Evolutionary conservation across 2,797 vertebrate genomes (phyloP), one percentile per base, ranked within the genome.

Genomic region (Alosa sapidissima): DNA sequence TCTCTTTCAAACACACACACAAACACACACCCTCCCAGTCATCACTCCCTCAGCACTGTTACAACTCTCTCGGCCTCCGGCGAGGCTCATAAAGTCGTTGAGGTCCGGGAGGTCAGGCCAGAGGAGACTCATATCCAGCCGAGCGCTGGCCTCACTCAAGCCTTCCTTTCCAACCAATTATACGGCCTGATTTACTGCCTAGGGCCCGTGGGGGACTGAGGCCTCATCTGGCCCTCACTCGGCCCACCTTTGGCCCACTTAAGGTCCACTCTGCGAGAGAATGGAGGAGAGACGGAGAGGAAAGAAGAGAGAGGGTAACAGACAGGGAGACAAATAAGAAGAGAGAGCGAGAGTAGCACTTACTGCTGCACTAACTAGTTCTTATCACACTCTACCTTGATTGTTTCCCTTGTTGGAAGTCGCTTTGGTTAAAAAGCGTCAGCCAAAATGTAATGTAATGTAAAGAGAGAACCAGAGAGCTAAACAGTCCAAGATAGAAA

Each of bases 141-240:
- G 11, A 78, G 41, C 16, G 1, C 72, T n/a, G 72, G 36, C 19
- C 72, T 47, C 72, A 7, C 72, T 78, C 72, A 45, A 21, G 72
- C 41, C 36, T 21, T 21, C 14, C 72, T 78, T 47, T 78, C 72
- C 72, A 19, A 78, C 72, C 72, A 78, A 78, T 78, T 78, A 78
- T 19, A 78, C 36, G 16, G 41, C 72, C 72, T 78, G 72, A 47
- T 78, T 45, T 78, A 78, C 36, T 21, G 41, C 72, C 36, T 6
- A 19, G 13, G 33, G 4, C 28, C 65, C 11, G 14, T 13, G 4
- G n/a, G 9, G 62, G 2, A 3, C 10, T 33, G 24, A 65, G 62
- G 8, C 62, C 24, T 9, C 9, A 65, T 33, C 62, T 11, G 62
- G 24, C 60, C 10, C n/a, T 33, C 28, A 68, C 28, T 36, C 28